Conservation (phyloP, 2,888 invertebrate species). For the Drosophila diplacantha region DNA sequence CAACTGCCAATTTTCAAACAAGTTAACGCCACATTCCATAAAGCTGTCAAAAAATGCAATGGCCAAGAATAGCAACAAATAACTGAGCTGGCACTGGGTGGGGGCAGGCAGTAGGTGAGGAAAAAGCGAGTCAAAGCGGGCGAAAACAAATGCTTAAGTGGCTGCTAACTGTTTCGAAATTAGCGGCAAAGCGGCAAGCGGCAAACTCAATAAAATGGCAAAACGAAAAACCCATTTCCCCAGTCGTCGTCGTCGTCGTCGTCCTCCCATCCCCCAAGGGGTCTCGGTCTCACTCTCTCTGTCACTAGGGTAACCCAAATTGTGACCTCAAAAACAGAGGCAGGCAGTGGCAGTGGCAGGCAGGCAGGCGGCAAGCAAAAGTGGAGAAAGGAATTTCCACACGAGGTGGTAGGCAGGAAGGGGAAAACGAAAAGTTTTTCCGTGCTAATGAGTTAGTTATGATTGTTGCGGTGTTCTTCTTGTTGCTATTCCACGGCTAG, state of each 20-base stretch:
- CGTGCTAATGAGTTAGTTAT: constrained; percentile 64
- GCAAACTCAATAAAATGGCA: constrained; percentile 49
- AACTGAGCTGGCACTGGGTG: constrained; percentile 2
- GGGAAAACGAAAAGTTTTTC: constrained; percentile 37
- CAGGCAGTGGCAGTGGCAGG: constrained; percentile 4
- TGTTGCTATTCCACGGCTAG: constrained; percentile 12
- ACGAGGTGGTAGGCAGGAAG: neutral
- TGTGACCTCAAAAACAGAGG: constrained; percentile 57
- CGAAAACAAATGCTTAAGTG: constrained; percentile 42
- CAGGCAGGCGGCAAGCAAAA: constrained; percentile 2
- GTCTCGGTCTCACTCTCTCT: constrained; percentile 27
- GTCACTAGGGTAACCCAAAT: constrained; percentile 56
- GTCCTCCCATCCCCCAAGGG: constrained; percentile 1
- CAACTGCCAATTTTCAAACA: constrained; percentile 20
- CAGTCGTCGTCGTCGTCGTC: neutral
- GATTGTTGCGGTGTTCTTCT: constrained; percentile 32
- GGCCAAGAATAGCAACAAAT: constrained; percentile 9
- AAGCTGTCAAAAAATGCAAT: constrained; percentile 22
- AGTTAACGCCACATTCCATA: constrained; percentile 15
- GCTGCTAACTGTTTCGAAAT: constrained; percentile 55
- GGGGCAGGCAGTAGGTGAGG: neutral
- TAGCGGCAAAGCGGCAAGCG: constrained; percentile 40
- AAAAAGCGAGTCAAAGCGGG: constrained; percentile 7
- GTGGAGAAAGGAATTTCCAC: constrained; percentile 10
- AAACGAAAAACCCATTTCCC: constrained; percentile 22